Percentiles rank a stretch among this genome's conserved stretches.
Evolutionary conservation across 2,888 invertebrate species (phyloP).

Genomic region (Campoletis raptor): DNA sequence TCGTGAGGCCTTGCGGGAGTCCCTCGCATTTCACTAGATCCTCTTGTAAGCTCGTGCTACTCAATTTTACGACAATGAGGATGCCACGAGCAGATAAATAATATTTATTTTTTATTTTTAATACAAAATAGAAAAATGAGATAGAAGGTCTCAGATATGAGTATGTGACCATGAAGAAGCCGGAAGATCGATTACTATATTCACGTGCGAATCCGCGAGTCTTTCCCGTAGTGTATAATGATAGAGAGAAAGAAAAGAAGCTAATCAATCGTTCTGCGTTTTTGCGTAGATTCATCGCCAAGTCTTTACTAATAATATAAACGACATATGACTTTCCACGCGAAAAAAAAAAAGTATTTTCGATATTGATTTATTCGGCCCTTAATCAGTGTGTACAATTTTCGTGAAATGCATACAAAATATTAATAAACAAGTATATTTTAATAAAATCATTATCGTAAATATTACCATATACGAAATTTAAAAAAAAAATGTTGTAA

Average conservation of each 20-base stretch:
- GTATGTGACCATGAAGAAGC: constrained; percentile 64
- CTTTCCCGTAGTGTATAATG: constrained; percentile 31
- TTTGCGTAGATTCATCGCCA: constrained; percentile 23
- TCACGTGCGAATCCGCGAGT: constrained; percentile 1
- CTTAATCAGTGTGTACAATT: neutral
- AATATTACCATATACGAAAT: too few relatives aligned
- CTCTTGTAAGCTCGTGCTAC: neutral
- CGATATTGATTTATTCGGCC: neutral
- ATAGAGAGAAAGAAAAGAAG: constrained; percentile 30
- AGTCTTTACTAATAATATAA: neutral
- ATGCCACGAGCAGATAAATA: constrained; percentile 1
- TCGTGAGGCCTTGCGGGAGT: constrained; percentile 41
- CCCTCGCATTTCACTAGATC: constrained; percentile 55
- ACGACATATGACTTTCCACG: neutral
- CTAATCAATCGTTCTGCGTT: constrained; percentile 51
- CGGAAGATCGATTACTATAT: constrained; percentile 57
- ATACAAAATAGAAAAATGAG: constrained; percentile 26
- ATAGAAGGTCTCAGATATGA: constrained; percentile 35
- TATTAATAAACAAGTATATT: too few relatives aligned
- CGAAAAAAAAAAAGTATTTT: neutral
- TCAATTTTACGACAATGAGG: constrained; percentile 45
- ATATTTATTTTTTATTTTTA: constrained; percentile 16
- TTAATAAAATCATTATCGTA: too few relatives aligned
- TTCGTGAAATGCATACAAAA: neutral
- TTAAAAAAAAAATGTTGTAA: neutral